Evolutionary conservation across 2,888 invertebrate species (phyloP).

Genomic region (Caenorhabditis imperialis): DNA sequence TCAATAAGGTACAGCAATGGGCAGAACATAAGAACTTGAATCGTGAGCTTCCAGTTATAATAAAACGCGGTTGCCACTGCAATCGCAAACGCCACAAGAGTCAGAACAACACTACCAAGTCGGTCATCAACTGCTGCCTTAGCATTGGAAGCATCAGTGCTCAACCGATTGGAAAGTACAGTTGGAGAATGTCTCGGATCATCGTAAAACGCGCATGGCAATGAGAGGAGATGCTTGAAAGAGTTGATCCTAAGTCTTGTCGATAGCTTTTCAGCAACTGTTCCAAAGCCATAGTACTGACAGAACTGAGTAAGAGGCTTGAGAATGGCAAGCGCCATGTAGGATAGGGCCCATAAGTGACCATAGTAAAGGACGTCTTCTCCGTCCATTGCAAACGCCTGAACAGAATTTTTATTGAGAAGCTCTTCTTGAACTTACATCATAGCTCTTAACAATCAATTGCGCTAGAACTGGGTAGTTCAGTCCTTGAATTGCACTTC

Average conservation of each 20-base stretch:
- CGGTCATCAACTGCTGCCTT: slow-evolving; percentile 80
- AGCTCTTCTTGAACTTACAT: slow-evolving; percentile 77
- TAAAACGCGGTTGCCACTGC: slow-evolving; percentile 79
- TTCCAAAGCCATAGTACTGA: slow-evolving; percentile 75
- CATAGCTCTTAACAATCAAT: slow-evolving; percentile 5
- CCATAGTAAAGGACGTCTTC: slow-evolving; percentile 77
- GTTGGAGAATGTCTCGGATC: slow-evolving; percentile 78
- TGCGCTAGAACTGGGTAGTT: slow-evolving; percentile 80
- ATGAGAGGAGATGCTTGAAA: slow-evolving; percentile 72
- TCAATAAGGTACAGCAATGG: slow-evolving; percentile 78
- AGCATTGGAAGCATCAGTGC: slow-evolving; percentile 79
- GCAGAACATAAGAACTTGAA: slow-evolving; percentile 75
- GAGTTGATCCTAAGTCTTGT: slow-evolving; percentile 78
- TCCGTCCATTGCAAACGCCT: slow-evolving; percentile 10
- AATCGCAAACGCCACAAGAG: slow-evolving; percentile 78
- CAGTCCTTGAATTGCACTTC: slow-evolving; percentile 78
- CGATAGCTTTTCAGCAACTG: slow-evolving; percentile 76
- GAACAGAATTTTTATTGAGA: slow-evolving; percentile 2
- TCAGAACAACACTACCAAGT: slow-evolving; percentile 78
- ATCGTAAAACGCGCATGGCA: slow-evolving; percentile 77
- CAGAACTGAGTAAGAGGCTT: slow-evolving; percentile 61
- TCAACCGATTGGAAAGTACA: slow-evolving; percentile 78
- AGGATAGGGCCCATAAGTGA: slow-evolving; percentile 79
- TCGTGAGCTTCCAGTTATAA: slow-evolving; percentile 80
- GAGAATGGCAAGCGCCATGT: slow-evolving; percentile 77